A percentile compares a stretch with the other conserved stretches of the same genome.
Conservation (phyloP, 2,113 vertebrate genomes). For the Phainopepla nitens region DNA sequence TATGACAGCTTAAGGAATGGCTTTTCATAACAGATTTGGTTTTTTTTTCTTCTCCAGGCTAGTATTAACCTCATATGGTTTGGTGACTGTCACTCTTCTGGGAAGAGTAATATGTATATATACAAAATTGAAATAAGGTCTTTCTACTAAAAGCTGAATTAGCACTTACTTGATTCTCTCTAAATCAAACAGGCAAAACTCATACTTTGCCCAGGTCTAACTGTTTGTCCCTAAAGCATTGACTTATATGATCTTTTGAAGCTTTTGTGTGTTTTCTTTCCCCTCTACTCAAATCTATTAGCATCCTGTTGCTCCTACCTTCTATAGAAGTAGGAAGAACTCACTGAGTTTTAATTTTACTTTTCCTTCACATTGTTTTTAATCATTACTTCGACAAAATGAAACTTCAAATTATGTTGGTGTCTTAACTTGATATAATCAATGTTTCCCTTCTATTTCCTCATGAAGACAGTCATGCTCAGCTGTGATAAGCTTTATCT, state of each 20-base stretch:
- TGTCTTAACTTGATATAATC: neutral
- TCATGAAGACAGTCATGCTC: neutral
- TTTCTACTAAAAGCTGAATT: neutral
- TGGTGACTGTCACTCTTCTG: neutral
- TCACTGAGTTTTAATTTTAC: neutral
- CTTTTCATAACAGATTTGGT: neutral
- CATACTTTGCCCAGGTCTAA: neutral
- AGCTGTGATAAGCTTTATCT: neutral
- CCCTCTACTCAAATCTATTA: neutral
- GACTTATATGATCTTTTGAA: neutral
- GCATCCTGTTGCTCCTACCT: neutral
- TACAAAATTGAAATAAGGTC: neutral
- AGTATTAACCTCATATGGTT: neutral
- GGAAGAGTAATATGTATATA: neutral
- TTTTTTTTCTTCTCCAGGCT: neutral
- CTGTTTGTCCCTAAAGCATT: neutral
- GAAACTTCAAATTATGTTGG: neutral
- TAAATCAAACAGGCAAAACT: neutral
- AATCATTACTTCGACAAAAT: neutral
- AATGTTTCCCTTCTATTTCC: neutral
- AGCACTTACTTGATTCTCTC: neutral
- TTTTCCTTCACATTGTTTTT: neutral
- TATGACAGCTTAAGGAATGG: neutral
- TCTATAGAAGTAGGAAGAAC: neutral
- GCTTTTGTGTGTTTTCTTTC: neutral